A percentile compares a stretch with the other conserved stretches of the same genome.
Conservation (phyloP, 2,888 invertebrate genomes). For the Petrolisthes manimaculis region DNA sequence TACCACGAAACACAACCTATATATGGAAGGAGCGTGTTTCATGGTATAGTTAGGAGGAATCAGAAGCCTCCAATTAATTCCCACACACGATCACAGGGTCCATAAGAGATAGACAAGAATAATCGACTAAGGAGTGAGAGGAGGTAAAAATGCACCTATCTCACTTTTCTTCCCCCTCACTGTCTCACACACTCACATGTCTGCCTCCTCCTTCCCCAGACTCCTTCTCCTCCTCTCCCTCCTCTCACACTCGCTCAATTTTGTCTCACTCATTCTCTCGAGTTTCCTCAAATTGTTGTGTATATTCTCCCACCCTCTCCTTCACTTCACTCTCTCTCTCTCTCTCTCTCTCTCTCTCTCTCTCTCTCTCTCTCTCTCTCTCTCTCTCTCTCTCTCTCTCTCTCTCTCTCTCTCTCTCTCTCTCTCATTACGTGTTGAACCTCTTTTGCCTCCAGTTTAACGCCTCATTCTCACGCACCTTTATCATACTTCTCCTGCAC, state of each 20-base stretch:
- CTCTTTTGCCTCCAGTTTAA: neutral
- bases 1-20: too few relatives aligned
- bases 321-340: neutral
- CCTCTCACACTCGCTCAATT: neutral
- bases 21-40: too few relatives aligned
- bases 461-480: neutral
- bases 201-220: neutral
- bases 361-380: neutral
- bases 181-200: neutral
- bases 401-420: too few relatives aligned
- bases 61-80: too few relatives aligned
- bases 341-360: neutral
- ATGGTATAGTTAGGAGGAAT: too few relatives aligned
- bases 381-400: neutral
- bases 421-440: too few relatives aligned
- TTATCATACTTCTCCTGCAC: too few relatives aligned
- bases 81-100: too few relatives aligned
- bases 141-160: too few relatives aligned
- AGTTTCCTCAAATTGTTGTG: neutral
- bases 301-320: neutral
- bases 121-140: too few relatives aligned
- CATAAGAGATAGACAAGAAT: too few relatives aligned
- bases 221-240: neutral
- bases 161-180: constrained; percentile 1
- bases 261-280: neutral